These are phyloP conservation scores for Babyrousa celebensis DNA, from an alignment of 2,797 vertebrate genomes.

Conservation along the genomic window DNA sequence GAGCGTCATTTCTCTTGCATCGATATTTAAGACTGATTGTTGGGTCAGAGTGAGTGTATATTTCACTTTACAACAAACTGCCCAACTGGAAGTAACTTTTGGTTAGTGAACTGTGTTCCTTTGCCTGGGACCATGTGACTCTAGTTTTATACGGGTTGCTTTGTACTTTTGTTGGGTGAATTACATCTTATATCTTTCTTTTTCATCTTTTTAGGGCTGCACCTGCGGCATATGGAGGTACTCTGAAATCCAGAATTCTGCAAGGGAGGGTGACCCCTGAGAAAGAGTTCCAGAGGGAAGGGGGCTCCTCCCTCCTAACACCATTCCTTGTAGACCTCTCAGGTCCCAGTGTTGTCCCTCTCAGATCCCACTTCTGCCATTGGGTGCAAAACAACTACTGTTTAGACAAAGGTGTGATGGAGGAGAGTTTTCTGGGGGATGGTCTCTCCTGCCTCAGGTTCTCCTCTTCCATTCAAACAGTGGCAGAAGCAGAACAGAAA, in stretches of 20 bases:
- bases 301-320: background rate
- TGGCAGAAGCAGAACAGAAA: background rate
- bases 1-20: background rate
- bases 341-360: background rate
- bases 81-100: background rate
- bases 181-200: background rate
- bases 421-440: background rate
- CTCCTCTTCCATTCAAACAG: background rate
- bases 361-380: background rate
- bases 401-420: background rate
- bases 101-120: background rate
- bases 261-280: background rate
- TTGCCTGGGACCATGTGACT: background rate
- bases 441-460: background rate
- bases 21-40: background rate
- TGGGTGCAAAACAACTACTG: background rate
- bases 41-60: background rate
- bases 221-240: too few relatives aligned
- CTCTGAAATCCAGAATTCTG: background rate
- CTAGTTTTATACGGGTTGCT: background rate
- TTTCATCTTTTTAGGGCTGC: too few relatives aligned
- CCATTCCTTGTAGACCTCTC: background rate
- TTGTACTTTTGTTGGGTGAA: slow-evolving; percentile 20
- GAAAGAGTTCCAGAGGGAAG: background rate
- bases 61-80: background rate